phyloP scores from a whole-genome alignment of 2,888 invertebrate species.

The Megamerina dolium region DNA sequence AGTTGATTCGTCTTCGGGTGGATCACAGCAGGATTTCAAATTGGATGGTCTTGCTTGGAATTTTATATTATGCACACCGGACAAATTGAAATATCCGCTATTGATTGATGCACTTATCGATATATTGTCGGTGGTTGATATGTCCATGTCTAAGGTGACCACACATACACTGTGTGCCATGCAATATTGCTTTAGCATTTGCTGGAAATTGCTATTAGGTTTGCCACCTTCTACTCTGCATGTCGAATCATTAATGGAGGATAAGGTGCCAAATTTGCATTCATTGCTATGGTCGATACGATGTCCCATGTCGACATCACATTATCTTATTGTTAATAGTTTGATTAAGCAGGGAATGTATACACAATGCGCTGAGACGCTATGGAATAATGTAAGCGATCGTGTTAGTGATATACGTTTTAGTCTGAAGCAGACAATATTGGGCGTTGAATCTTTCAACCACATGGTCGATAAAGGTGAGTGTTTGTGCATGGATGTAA shows the following conservation, averaged over 20 bases:
- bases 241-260: slow-evolving; percentile 72
- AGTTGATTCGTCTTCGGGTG: slow-evolving; percentile 52
- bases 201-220: slow-evolving; percentile 66
- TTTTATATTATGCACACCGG: slow-evolving; percentile 87
- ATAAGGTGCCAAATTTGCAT: slow-evolving; percentile 68
- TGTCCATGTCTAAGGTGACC: slow-evolving; percentile 50
- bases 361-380: slow-evolving; percentile 59
- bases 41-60: slow-evolving; percentile 89
- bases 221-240: slow-evolving; percentile 86
- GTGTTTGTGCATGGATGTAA: slow-evolving; percentile 5
- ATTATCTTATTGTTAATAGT: slow-evolving; percentile 83
- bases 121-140: slow-evolving; percentile 73
- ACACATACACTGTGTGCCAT: slow-evolving; percentile 68
- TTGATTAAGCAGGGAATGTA: slow-evolving; percentile 87
- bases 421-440: slow-evolving; percentile 41
- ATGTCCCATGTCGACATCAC: slow-evolving; percentile 72
- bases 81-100: slow-evolving; percentile 81
- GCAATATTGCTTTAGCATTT: slow-evolving; percentile 76
- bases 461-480: slow-evolving; percentile 40
- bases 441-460: slow-evolving; percentile 44
- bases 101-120: slow-evolving; percentile 80
- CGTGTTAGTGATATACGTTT: slow-evolving; percentile 44
- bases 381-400: slow-evolving; percentile 47
- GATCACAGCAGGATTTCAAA: slow-evolving; percentile 70
- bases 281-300: slow-evolving; percentile 86